Evolutionary conservation across 2,113 vertebrate species (phyloP).

Genomic region (Candoia aspera): DNA sequence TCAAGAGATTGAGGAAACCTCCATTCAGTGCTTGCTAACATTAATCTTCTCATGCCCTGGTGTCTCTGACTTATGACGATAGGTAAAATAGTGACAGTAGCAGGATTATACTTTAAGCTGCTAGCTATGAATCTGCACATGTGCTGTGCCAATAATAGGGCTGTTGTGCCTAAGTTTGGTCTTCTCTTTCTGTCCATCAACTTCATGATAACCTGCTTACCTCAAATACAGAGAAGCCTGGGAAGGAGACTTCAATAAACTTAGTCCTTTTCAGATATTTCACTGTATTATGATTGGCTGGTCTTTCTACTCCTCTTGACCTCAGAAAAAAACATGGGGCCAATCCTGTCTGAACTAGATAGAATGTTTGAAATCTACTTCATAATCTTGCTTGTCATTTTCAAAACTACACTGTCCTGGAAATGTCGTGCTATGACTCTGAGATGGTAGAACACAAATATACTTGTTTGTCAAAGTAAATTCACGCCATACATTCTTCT

Average conservation of each 20-base stretch:
- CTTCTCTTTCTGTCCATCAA: constrained; percentile 22
- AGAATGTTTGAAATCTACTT: not conserved
- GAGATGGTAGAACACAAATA: not conserved
- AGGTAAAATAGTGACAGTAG: constrained; percentile 31
- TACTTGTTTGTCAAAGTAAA: not conserved
- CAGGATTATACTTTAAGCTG: constrained; percentile 32
- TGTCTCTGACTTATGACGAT: constrained; percentile 34
- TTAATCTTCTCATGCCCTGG: constrained; percentile 27
- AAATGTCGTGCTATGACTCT: not conserved
- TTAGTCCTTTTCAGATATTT: not conserved
- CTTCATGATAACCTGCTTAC: constrained; percentile 4
- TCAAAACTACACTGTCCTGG: not conserved
- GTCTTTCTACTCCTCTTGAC: not conserved
- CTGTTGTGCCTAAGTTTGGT: not conserved
- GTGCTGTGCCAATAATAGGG: constrained; percentile 17
- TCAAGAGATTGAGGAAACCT: constrained; percentile 25
- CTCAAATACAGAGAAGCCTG: constrained; percentile 9
- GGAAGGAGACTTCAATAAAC: not conserved
- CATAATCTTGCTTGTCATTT: not conserved
- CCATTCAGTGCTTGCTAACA: constrained; percentile 17
- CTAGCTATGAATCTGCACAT: constrained; percentile 14
- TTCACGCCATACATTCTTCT: not conserved
- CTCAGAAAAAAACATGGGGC: not conserved
- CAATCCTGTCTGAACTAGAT: not conserved
- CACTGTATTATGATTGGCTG: not conserved